These are phyloP conservation scores for Cheumatopsyche charites DNA, from an alignment of 1,140 invertebrate species.

Conservation along the genomic window DNA sequence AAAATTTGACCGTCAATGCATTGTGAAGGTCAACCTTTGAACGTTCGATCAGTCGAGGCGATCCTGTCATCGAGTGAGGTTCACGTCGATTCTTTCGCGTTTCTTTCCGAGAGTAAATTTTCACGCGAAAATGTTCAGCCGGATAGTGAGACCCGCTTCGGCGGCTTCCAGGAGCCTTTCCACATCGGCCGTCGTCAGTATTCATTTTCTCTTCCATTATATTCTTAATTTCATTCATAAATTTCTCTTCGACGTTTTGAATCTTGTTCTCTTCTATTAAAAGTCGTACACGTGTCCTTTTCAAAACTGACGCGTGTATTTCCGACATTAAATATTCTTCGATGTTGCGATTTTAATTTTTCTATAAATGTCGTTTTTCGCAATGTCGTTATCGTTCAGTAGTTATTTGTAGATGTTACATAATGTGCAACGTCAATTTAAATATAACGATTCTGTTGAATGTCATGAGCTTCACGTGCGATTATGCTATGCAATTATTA, in stretches of 20 bases:
- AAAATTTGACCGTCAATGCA: no score
- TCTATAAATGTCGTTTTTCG: no score
- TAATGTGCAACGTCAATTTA: no score
- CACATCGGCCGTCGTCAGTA: constrained; percentile 62
- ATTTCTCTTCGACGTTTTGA: neutral
- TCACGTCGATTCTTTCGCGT: neutral
- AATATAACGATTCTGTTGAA: no score
- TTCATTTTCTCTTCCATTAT: neutral
- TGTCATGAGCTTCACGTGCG: no score
- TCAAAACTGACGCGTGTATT: neutral
- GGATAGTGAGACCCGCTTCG: constrained; percentile 59
- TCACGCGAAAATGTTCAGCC: constrained; percentile 64
- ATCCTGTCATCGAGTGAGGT: no score
- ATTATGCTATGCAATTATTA: no score
- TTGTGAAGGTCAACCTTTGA: no score
- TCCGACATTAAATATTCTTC: neutral
- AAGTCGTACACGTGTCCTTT: neutral
- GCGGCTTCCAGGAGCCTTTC: constrained; percentile 62
- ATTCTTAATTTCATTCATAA: constrained; percentile 15
- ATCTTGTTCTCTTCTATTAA: neutral
- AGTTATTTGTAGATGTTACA: no score
- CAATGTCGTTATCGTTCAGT: no score
- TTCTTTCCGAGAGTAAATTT: neutral
- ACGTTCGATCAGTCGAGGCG: no score
- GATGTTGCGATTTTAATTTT: neutral